Percentiles rank a stretch among this genome's conserved stretches.
Evolutionary conservation across 23 tunicate genomes (phyloP).

Genomic region (Phallusia fumigata): DNA sequence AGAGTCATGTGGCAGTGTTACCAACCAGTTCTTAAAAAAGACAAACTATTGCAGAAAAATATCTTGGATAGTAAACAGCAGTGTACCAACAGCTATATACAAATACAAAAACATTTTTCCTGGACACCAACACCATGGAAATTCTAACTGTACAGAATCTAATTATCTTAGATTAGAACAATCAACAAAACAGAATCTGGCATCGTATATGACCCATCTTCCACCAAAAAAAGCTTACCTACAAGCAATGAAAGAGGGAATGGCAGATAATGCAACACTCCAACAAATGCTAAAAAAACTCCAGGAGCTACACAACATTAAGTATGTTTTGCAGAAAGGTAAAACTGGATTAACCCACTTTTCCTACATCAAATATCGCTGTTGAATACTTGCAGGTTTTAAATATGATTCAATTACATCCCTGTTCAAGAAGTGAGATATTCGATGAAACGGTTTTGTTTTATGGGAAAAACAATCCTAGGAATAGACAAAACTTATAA

Average conservation of each 20-base stretch:
- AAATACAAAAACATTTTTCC: not conserved
- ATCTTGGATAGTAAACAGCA: not conserved
- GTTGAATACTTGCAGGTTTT: not conserved
- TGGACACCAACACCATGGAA: too few species aligned
- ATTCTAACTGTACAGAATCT: not conserved
- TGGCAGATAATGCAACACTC: not conserved
- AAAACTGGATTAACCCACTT: not conserved
- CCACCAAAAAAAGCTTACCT: not conserved
- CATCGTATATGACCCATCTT: not conserved
- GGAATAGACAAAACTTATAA: too few species aligned
- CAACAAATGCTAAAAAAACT: not conserved
- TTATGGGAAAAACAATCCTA: too few species aligned
- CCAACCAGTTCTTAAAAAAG: not conserved
- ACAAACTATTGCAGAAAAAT: not conserved
- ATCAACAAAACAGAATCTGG: not conserved
- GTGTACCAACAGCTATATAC: not conserved
- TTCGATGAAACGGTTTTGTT: too few species aligned
- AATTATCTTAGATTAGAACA: not conserved
- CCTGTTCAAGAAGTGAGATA: too few species aligned
- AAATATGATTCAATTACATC: too few species aligned
- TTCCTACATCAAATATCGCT: not conserved
- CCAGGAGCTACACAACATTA: not conserved
- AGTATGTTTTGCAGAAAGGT: not conserved
- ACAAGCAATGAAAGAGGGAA: not conserved
- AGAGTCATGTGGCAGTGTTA: too few species aligned